A percentile compares a stretch with the other conserved stretches of the same genome.
Evolutionary conservation across 2,113 vertebrate genomes (phyloP).

Genomic region (Tyto alba): DNA sequence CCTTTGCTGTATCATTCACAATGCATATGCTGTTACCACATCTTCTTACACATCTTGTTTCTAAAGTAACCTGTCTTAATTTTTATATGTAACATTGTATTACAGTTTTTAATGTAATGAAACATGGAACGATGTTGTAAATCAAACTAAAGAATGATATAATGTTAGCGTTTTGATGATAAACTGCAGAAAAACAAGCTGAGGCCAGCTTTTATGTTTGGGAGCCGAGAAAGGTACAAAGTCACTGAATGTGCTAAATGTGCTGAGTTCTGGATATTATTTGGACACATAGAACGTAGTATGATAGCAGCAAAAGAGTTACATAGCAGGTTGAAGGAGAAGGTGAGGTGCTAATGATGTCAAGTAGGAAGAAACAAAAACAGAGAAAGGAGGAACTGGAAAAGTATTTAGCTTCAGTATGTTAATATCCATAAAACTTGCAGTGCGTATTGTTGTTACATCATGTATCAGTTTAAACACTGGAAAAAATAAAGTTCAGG

Average conservation of each 20-base stretch:
- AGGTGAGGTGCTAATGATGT: background rate
- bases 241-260: background rate
- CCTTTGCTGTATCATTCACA: background rate
- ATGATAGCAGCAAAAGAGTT: background rate
- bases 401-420: background rate
- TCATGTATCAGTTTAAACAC: background rate
- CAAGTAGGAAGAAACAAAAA: background rate
- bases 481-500: background rate
- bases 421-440: background rate
- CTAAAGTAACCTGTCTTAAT: background rate
- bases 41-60: background rate
- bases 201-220: background rate
- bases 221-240: background rate
- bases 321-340: background rate
- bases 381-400: background rate
- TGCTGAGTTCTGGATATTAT: background rate
- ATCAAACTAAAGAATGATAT: background rate
- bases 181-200: background rate
- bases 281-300: background rate
- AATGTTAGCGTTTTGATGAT: background rate
- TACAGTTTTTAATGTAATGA: background rate
- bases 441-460: background rate
- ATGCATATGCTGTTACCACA: background rate
- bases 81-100: background rate
- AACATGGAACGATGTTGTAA: background rate